Evolutionary conservation across 2,888 invertebrate genomes (phyloP), one percentile per base, ranked within the genome.

Genomic region (Brachylomia viminalis): DNA sequence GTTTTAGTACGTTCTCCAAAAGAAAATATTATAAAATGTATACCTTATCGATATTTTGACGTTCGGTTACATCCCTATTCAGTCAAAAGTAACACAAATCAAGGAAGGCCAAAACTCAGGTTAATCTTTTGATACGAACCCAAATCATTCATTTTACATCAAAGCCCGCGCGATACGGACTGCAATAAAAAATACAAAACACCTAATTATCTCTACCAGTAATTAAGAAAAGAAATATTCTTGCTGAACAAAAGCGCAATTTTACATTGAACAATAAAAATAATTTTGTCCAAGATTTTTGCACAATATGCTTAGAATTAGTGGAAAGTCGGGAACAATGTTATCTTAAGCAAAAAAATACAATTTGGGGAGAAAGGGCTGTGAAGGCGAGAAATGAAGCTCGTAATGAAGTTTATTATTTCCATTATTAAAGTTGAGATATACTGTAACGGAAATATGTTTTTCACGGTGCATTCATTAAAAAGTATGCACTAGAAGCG

Each of bases 321-420:
- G 72, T 85, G 64, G 67, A 72, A 77, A 85, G 74, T 68, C 75
- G 66, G 76, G 68, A 87, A 86, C 75, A 86, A 86, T 86, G 86
- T 87, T 86, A 83, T 87, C 85, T 85, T 73, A 20, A 75, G 72
- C 45, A 85, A 79, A 86, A 85, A 87, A 86, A 86, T 86, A 80
- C 54, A 83, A 86, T 87, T 87, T 77, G 42, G 62, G 68, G 69
- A 78, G 69, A 75, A 86, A 87, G 86, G 87, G 76, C 83, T 85
- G 72, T 61, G 62, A 79, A 75, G 67, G 72, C 74, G 65, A 68
- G 52, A 78, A 87, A 85, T 82, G 33, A 74, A 73, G 71, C 62
- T 67, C n/a, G 68, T 79, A 75, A 85, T 82, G 65, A 79, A 85
- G 71, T 85, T 82, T 82, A 75, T 79, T 87, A 79, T 86, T 81